Conservation (phyloP, 2,113 vertebrate genomes). For the Lynx canadensis region DNA sequence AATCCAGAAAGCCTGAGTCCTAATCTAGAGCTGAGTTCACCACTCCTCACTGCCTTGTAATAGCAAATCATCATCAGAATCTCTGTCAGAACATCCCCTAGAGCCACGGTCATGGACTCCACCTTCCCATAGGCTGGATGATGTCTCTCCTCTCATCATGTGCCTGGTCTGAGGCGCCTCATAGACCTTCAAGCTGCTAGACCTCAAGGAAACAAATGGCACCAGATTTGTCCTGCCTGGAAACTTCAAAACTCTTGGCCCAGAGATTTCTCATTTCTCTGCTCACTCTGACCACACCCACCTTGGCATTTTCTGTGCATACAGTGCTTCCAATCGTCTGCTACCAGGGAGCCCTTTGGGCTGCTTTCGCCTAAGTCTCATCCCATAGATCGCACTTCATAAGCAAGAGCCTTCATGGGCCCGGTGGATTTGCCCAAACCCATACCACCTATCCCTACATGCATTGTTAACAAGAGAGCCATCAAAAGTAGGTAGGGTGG, state of each 20-base stretch:
- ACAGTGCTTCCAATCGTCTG: neutral
- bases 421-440: neutral
- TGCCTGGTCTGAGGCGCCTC: neutral
- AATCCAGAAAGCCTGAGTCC: neutral
- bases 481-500: neutral
- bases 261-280: neutral
- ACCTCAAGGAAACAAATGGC: neutral
- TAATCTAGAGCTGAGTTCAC: neutral
- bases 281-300: neutral
- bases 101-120: fast-evolving
- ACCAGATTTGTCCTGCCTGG: neutral
- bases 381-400: neutral
- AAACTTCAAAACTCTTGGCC: neutral
- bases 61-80: neutral
- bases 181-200: neutral
- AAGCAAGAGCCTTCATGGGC: neutral
- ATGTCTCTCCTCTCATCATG: neutral
- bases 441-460: neutral
- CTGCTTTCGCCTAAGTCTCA: neutral
- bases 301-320: neutral
- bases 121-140: neutral
- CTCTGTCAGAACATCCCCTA: neutral
- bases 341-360: neutral
- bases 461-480: neutral
- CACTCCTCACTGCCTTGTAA: neutral